Conservation (phyloP, 2,113 vertebrate species). For the Aspiorhynchus laticeps region DNA sequence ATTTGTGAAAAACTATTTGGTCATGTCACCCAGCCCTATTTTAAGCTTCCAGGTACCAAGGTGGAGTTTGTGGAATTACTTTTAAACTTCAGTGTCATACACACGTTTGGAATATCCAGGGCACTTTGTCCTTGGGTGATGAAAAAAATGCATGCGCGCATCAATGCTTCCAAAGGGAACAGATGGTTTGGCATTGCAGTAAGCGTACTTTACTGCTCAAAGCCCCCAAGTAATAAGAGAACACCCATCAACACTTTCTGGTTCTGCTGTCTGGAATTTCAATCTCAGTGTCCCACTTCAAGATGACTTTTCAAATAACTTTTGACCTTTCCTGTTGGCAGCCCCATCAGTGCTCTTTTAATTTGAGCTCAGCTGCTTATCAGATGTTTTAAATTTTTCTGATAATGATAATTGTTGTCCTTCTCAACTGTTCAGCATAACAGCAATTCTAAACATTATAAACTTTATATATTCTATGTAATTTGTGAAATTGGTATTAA, state of each 20-base stretch:
- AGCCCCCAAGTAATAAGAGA: slow-evolving; percentile 54
- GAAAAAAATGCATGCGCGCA: slow-evolving; percentile 42
- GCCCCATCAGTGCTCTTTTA: slow-evolving; percentile 24
- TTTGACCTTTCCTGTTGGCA: slow-evolving; percentile 41
- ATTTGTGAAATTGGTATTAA: background rate
- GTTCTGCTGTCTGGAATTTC: slow-evolving; percentile 51
- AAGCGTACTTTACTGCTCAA: slow-evolving; percentile 54
- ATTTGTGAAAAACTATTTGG: no score
- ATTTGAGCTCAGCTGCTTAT: background rate
- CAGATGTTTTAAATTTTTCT: background rate
- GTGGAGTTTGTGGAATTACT: slow-evolving; percentile 12
- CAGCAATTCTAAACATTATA: background rate
- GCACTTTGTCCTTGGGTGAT: slow-evolving; percentile 53
- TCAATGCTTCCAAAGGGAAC: slow-evolving; percentile 55
- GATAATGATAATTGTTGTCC: background rate
- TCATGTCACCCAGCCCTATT: background rate
- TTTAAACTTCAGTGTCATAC: slow-evolving; percentile 27
- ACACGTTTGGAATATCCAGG: slow-evolving; percentile 51
- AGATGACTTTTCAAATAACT: slow-evolving; percentile 22
- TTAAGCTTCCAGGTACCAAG: background rate
- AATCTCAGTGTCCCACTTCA: slow-evolving; percentile 54
- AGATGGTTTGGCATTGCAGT: slow-evolving; percentile 60
- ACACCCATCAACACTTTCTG: slow-evolving; percentile 52
- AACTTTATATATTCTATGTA: background rate
- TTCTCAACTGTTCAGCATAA: background rate